Evolutionary conservation across 1,140 invertebrate genomes (phyloP).

Genomic region (Drosophila nannoptera): DNA sequence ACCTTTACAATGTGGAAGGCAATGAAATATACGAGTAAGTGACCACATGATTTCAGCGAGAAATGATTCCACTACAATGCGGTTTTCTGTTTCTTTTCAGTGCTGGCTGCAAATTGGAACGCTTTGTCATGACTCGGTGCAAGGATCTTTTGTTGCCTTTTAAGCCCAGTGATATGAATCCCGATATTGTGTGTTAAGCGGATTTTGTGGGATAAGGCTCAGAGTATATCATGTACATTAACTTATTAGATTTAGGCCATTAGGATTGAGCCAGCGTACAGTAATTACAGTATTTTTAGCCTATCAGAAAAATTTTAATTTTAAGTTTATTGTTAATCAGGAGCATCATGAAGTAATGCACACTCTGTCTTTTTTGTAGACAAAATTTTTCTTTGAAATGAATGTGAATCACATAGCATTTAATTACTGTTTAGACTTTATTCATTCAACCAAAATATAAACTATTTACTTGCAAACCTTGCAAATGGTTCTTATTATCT

Average conservation of each 20-base stretch:
- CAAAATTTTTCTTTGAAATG: constrained; percentile 12
- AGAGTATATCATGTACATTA: constrained; percentile 38
- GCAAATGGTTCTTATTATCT: not conserved
- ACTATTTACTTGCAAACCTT: constrained; percentile 26
- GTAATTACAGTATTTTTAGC: constrained; percentile 40
- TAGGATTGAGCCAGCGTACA: constrained; percentile 23
- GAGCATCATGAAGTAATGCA: constrained; percentile 27
- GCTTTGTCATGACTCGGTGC: constrained; percentile 87
- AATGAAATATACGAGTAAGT: constrained; percentile 90
- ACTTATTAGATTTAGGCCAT: constrained; percentile 23
- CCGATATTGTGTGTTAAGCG: constrained; percentile 39
- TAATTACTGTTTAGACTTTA: constrained; percentile 35
- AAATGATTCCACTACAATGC: not conserved
- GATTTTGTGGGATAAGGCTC: not conserved
- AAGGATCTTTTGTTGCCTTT: constrained; percentile 83
- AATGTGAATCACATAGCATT: constrained; percentile 21
- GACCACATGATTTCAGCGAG: too few species aligned
- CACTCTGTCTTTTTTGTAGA: constrained; percentile 20
- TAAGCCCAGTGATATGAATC: constrained; percentile 74
- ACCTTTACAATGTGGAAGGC: constrained; percentile 90
- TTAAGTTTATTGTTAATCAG: constrained; percentile 11
- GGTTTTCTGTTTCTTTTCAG: constrained; percentile 80
- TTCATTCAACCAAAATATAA: constrained; percentile 44
- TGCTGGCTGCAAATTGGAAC: constrained; percentile 86
- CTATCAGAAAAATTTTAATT: constrained; percentile 26